phyloP scores from a whole-genome alignment of 2,797 vertebrate species.

The Hipposideros larvatus region DNA sequence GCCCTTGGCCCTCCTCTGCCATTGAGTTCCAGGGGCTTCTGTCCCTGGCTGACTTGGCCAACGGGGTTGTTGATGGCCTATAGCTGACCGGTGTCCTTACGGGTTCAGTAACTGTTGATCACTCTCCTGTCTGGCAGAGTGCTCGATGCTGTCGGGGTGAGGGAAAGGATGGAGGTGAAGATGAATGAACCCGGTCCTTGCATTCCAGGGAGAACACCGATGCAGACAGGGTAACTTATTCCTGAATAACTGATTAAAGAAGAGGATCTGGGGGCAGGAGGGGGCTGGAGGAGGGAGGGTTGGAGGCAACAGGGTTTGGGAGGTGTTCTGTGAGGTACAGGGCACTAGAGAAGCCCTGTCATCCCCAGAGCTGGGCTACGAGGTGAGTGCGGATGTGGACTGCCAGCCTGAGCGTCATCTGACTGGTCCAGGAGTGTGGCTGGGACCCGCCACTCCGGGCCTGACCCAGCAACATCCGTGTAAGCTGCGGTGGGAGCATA shows the following conservation, averaged over 20 bases:
- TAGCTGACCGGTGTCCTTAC: not conserved
- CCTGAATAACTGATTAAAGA: not conserved
- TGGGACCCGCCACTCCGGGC: rapidly evolving
- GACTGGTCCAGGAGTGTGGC: not conserved
- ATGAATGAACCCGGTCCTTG: not conserved
- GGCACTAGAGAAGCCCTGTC: not conserved
- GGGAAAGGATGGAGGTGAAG: too few species aligned
- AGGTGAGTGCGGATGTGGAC: not conserved
- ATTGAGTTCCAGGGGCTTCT: not conserved
- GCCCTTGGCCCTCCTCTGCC: not conserved
- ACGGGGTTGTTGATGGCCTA: not conserved
- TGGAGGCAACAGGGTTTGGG: not conserved
- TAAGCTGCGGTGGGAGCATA: rapidly evolving
- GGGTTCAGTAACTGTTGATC: not conserved
- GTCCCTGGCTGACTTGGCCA: not conserved
- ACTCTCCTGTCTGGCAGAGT: too few species aligned
- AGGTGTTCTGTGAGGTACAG: not conserved
- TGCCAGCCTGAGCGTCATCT: not conserved
- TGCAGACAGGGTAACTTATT: not conserved
- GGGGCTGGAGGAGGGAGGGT: not conserved
- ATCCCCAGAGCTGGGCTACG: too few species aligned
- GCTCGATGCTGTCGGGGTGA: not conserved
- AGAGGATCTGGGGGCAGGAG: not conserved
- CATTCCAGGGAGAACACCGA: not conserved
- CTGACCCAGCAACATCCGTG: not conserved